These are phyloP conservation scores for Chorisops tibialis DNA, from an alignment of 2,888 invertebrate genomes.

Conservation along the genomic window DNA sequence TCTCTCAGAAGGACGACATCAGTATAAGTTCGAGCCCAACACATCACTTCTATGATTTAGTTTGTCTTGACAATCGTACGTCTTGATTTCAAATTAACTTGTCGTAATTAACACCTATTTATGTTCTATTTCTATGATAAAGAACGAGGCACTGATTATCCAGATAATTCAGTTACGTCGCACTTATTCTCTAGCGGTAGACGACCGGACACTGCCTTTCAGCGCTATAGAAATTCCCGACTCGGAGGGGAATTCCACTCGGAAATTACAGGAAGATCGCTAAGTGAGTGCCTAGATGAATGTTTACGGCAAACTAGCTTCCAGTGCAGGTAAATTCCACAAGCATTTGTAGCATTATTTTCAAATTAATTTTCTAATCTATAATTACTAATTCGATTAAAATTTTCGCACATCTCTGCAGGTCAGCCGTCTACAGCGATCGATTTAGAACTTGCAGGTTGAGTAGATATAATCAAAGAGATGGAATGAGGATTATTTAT, in stretches of 20 bases:
- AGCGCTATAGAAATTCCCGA: conserved; percentile 76
- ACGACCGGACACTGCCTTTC: conserved; percentile 82
- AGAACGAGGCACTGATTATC: conserved; percentile 86
- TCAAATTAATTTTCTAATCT: background rate
- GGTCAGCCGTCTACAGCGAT: conserved; percentile 85
- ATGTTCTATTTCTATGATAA: conserved; percentile 48
- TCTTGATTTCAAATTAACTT: background rate
- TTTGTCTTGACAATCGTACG: conserved; percentile 88
- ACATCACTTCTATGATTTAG: conserved; percentile 84
- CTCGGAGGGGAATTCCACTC: conserved; percentile 86
- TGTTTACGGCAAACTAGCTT: conserved; percentile 85
- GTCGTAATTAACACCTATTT: background rate
- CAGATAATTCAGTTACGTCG: conserved; percentile 80
- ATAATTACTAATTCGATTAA: conserved; percentile 1
- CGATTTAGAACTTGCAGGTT: conserved; percentile 79
- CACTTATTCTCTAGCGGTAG: conserved; percentile 79
- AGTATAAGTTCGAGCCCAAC: conserved; percentile 80
- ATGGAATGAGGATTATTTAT: conserved; percentile 83
- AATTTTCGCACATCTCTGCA: conserved; percentile 39
- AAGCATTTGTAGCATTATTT: background rate
- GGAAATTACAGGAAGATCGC: conserved; percentile 80
- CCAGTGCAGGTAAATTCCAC: conserved; percentile 60
- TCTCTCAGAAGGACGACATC: conserved; percentile 84
- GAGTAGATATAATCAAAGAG: conserved; percentile 81
- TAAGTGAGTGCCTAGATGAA: conserved; percentile 87